These are phyloP conservation scores for Orestias chungarensis DNA, from an alignment of 2,797 vertebrate species.

Conservation along the genomic window DNA sequence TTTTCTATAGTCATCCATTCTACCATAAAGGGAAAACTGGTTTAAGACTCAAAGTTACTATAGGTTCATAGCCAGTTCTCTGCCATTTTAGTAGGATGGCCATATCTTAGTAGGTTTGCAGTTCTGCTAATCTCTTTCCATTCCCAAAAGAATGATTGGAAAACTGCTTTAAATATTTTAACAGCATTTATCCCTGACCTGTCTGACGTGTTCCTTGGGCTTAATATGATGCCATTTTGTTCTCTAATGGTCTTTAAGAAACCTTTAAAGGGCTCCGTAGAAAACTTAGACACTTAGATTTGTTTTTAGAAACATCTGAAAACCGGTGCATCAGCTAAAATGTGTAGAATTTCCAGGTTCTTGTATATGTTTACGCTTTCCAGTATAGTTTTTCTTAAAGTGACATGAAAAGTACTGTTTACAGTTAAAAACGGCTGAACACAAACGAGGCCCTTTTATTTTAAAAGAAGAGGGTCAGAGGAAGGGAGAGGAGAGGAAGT, in stretches of 20 bases:
- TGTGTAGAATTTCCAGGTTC: not conserved
- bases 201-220: not conserved
- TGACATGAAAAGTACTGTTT: conserved; percentile 32
- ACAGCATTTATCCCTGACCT: not conserved
- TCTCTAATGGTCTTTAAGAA: not conserved
- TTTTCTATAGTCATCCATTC: not conserved
- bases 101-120: not conserved
- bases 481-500: conserved; percentile 66
- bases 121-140: not conserved
- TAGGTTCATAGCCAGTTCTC: not conserved
- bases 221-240: not conserved
- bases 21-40: not conserved
- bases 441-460: conserved; percentile 55
- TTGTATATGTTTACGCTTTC: conserved; percentile 15
- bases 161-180: not conserved
- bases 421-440: conserved; percentile 37
- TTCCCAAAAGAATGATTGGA: not conserved
- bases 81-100: not conserved
- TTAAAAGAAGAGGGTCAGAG: conserved; percentile 59
- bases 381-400: conserved; percentile 31
- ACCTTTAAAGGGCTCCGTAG: too few species aligned
- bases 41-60: not conserved
- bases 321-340: too few species aligned
- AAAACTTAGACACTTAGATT: too few species aligned
- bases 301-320: not conserved